Evolutionary conservation across 2,113 vertebrate species (phyloP), one percentile per base, ranked within the genome.

Genomic region (Nothoprocta pentlandii): DNA sequence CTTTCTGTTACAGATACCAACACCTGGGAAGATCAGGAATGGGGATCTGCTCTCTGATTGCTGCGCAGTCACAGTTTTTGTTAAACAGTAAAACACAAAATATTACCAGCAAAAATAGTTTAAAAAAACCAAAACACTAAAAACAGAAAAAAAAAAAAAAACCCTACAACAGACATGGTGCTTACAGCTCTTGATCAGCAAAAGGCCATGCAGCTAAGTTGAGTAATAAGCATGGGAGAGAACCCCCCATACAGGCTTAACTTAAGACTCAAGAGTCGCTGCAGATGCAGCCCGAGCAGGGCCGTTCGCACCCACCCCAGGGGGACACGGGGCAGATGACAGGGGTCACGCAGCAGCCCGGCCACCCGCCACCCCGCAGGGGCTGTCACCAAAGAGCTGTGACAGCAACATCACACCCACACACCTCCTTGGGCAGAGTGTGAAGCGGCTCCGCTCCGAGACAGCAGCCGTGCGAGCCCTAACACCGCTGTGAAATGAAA

Each of bases 101-200:
- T 13, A 86, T 2, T 7, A 8, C 26, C 26, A 28, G 11, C 59
- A 39, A 82, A 63, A 20, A 21, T 0, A 41, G 1, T 23, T 28
- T 7, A 8, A 10, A 10, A 53, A 47, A 39, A 25, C 49, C 44
- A 49, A 5, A 10, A 10, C 10, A 21, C 20, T 7, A n/a, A 22
- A 34, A 53, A 47, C 34, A 25, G 16, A 51, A 51, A 22, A 51
- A 73, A 1, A 12, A 44, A 85, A 5, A 34, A 30, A 71, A 71
- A 4, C 42, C 8, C 36, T 39, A 22, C 5, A 54, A 64, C 58
- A 63, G 26, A n/a, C 41, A n/a, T 30, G 58, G 30, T 30, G 49
- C 28, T 34, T 66, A 41, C 30, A 58, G 62, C 2, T 3, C 61
- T 80, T 20, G 30, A 59, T 36, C 14, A 8, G 5, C 25, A 19